Evolutionary conservation across 1,140 invertebrate genomes (phyloP), one percentile per base, ranked within the genome.

Genomic region (Drosophila erecta): DNA sequence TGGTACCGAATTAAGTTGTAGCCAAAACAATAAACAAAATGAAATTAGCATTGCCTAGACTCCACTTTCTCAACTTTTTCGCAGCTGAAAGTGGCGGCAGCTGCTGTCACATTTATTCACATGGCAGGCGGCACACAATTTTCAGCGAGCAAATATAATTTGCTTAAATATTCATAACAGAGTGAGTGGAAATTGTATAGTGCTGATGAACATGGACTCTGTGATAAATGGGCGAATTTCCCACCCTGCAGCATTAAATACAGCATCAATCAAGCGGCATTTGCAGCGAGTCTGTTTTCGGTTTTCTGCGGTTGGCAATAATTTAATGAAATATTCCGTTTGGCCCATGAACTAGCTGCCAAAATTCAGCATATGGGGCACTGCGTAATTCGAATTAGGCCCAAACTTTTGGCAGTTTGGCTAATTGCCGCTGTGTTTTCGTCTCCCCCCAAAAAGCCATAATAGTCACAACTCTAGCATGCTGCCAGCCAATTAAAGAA

Each of bases 1-100:
- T 43, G 40, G 64, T 58, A 38, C 15, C 37, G 14, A 56, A 87
- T 87, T 83, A 89, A 79, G 80, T 89, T 84, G 79, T 84, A 74
- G 73, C 67, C 67, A 90, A 90, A 90, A 89, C 69, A 89, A 89
- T 90, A 89, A 85, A 90, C 80, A 84, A 80, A 89, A 89, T 84
- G 50, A 78, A 84, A 89, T 89, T 80, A 89, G 84, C 76, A 80
- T 89, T 73, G 47, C 66, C 35, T 20, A 70, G 27, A 40, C 11
- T 51, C n/a, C n/a, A 17, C 17, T 17, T 50, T 33, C 54, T 8
- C 7, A 7, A 30, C 30, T 30, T 30, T 17, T 51, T 50, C n/a
- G 44, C 12, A 37, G 6, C 12, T 17, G 12, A 30, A 24, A 46
- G 24, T 40, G 70, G 56, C 66, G 50, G 38, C 51, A 74, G 77